Evolutionary conservation across 1,140 invertebrate species (phyloP), one percentile per base, ranked within the genome.

Genomic region (Neuroterus valhalla): DNA sequence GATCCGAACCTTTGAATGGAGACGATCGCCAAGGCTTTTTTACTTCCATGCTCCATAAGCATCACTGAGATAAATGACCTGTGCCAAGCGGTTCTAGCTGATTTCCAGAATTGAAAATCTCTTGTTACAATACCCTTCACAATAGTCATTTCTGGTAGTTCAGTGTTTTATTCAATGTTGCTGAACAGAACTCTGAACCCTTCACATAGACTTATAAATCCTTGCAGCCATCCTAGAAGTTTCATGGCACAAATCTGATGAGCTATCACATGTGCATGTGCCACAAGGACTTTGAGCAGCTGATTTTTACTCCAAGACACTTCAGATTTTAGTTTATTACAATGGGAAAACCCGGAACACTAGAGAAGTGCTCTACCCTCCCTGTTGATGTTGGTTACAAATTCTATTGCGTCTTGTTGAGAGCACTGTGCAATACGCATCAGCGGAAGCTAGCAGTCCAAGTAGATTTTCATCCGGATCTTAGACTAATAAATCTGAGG

Each of bases 61-160:
- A 96, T 95, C 26, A 97, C 97, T n/a, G 95, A 94, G 75, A 99
- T 98, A 23, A 99, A 94, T 0, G 99, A 91, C 44, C 96, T 93
- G 88, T 99, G 98, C 96, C 97, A 98, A 76, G 95, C 95, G 2
- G 95, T 93, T 72, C 98, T 91, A 0, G 97, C 97, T 23, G 95
- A 95, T 90, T 98, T 99, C 97, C 97, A 99, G 74, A 98, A 91
- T 45, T 94, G 92, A n/a, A 95, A 96, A 89, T 99, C 97, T 73
- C 94, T 92, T 75, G 93, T 91, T 71, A 97, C 89, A 45, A 97
- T 94, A 10, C 93, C 93, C 74, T 93, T 93, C 1, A 95, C 91
- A 23, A 95, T 93, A 0, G 91, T 91, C 8, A 86, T 84, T 2
- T 91, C 88, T 2, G 86, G 84, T 55, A 88, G 81, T 83, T 89